Evolutionary conservation across 2,797 vertebrate species (phyloP).

Genomic region (Pangasius larnaudii): DNA sequence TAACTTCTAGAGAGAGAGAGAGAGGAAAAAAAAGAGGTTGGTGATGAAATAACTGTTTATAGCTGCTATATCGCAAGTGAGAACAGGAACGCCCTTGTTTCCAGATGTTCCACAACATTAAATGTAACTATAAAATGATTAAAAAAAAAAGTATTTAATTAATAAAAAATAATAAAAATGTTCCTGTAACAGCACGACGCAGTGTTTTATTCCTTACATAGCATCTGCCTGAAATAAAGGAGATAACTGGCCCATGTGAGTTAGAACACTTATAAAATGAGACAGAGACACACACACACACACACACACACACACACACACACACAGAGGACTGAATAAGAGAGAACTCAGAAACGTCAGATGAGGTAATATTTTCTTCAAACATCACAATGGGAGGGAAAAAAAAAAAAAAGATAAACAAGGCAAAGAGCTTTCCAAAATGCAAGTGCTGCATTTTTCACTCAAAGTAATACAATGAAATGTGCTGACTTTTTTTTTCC

Average conservation of each 20-base stretch:
- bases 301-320: background rate
- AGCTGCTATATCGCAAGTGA: background rate
- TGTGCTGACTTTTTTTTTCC: conserved; percentile 8
- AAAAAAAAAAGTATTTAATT: background rate
- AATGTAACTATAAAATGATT: background rate
- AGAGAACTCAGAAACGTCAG: background rate
- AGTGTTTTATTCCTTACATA: background rate
- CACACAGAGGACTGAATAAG: background rate
- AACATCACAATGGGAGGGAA: background rate
- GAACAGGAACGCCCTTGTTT: background rate
- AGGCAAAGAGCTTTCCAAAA: background rate
- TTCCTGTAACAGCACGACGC: no score
- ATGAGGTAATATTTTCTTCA: background rate
- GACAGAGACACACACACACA: background rate
- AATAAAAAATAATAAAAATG: background rate
- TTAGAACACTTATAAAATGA: background rate
- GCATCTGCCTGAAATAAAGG: background rate
- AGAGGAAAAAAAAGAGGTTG: background rate
- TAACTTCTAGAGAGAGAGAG: background rate
- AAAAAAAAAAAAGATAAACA: background rate
- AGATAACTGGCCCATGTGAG: background rate
- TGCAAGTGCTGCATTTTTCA: conserved; percentile 22
- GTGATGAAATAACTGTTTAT: background rate
- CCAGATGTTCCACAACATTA: background rate
- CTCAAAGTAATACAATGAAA: conserved; percentile 27